Evolutionary conservation across 2,797 vertebrate genomes (phyloP), one percentile per base, ranked within the genome.

Genomic region (Myotis planiceps): DNA sequence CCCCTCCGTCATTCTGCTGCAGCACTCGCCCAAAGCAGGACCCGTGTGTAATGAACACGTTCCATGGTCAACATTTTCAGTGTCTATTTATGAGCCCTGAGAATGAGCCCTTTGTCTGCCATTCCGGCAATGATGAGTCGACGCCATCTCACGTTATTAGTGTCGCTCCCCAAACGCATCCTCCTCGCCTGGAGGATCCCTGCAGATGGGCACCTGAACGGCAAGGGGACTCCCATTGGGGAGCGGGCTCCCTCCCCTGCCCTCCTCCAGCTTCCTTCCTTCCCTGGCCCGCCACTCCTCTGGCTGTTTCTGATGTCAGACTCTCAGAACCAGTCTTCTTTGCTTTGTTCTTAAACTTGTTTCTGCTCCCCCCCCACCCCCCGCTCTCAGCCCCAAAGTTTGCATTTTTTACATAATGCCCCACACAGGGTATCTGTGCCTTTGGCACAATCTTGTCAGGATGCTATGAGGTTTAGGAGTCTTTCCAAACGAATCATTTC

Each of bases 81-180:
- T 89, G 94, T 95, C 96, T 97, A 4, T 97, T 98, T 98, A 95
- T 39, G 96, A 97, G 96, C 65, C 79, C 82, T 9, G 91, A 60
- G 97, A 98, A 98, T 97, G 97, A 98, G 96, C 96, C 88, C 82
- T 98, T 98, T 98, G 93, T 97, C 97, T 98, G 96, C 75, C 84
- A 45, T 76, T 76, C 96, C 1, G 13, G 96, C 12, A 49, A 80
- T 29, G 97, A 89, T 83, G 96, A 92, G 65, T 92, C 96, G 71
- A 89, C 90, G 95, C 96, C n/a, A 42, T 78, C 84, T 92, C 85
- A 69, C 49, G 90, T 93, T 93, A 90, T 87, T 80, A 80, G 82
- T 25, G 95, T 92, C 37, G 34, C 74, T 92, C 90, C 81, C 95
- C 94, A 96, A 96, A 97, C 49, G 93, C 27, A 21, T 32, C 89